Percentiles rank a stretch among this genome's conserved stretches.
Evolutionary conservation across 2,888 invertebrate species (phyloP).

Genomic region (Melolontha melolontha): DNA sequence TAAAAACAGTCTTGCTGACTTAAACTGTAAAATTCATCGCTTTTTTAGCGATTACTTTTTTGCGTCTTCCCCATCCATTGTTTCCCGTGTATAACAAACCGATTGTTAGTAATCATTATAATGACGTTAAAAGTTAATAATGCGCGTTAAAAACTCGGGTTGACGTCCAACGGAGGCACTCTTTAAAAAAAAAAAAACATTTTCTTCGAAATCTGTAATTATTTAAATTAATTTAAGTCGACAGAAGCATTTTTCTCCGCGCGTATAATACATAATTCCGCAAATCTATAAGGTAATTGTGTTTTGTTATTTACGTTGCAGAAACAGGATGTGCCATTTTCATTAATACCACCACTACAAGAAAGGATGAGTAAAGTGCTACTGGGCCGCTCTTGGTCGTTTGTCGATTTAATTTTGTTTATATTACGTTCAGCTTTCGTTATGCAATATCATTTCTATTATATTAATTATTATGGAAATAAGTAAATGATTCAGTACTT

Average conservation of each 20-base stretch:
- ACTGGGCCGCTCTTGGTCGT: background rate
- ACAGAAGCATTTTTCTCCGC: conserved; percentile 13
- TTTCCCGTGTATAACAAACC: conserved; percentile 15
- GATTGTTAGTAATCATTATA: conserved; percentile 17
- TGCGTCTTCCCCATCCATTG: conserved; percentile 21
- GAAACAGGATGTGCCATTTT: conserved; percentile 40
- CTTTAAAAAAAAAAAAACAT: conserved; percentile 7
- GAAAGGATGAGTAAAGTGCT: conserved; percentile 25
- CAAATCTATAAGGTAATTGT: conserved; percentile 32
- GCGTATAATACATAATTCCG: background rate
- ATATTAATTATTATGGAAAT: conserved; percentile 34
- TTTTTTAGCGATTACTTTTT: no score
- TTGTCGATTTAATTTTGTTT: conserved; percentile 29
- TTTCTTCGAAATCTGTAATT: conserved; percentile 35
- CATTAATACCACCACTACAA: conserved; percentile 24
- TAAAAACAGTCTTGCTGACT: no score
- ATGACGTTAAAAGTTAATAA: conserved; percentile 18
- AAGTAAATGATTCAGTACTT: conserved; percentile 9
- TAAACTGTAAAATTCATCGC: no score
- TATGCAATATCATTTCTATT: conserved; percentile 32
- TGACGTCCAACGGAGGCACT: conserved; percentile 14
- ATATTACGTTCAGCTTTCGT: conserved; percentile 3
- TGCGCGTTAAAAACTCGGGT: conserved; percentile 16
- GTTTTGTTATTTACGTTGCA: conserved; percentile 29
- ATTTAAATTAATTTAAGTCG: conserved; percentile 38